phyloP scores from a whole-genome alignment of 2,888 invertebrate species.

The Himalopsyche tibetana region DNA sequence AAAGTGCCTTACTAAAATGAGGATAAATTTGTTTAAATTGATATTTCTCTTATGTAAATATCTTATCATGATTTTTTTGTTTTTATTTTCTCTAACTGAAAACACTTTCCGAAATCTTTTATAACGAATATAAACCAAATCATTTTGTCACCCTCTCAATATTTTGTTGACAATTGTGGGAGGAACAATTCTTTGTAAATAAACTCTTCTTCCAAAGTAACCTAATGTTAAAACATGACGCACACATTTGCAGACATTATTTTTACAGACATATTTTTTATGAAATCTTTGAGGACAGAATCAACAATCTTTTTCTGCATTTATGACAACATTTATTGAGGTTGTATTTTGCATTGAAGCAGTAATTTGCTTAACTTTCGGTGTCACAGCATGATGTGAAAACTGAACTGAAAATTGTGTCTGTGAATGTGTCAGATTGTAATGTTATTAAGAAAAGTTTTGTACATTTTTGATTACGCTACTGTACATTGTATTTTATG shows the following conservation, averaged over 20 bases:
- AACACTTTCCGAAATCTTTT: neutral
- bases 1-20: constrained; percentile 46
- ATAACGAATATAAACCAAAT: neutral
- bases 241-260: neutral
- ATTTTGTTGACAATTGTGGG: neutral
- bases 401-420: too few species aligned
- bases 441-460: too few species aligned
- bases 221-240: neutral
- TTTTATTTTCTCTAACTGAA: neutral
- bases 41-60: constrained; percentile 23
- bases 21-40: neutral
- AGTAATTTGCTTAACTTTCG: too few species aligned
- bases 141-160: neutral
- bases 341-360: too few species aligned
- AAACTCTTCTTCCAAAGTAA: too few species aligned
- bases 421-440: too few species aligned
- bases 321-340: too few species aligned
- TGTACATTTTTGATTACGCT: too few species aligned
- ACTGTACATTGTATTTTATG: too few species aligned
- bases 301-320: too few species aligned
- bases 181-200: too few species aligned
- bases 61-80: neutral
- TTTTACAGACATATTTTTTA: neutral
- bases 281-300: neutral
- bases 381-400: too few species aligned